Conservation (phyloP, 1,140 invertebrate species). For the Brachionus manjavacas region DNA sequence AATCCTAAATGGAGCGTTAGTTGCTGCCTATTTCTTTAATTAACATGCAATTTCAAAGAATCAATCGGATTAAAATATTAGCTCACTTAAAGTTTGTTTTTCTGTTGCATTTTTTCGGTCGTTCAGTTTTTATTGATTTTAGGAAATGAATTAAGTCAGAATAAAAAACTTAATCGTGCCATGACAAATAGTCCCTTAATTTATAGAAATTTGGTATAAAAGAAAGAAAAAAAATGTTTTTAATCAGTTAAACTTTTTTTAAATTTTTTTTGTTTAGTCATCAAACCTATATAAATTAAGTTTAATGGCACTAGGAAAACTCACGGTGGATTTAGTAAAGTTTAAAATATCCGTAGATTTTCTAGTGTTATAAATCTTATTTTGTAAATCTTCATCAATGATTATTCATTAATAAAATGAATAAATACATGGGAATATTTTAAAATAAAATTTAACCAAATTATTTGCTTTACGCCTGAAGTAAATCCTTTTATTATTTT, state of each 20-base stretch:
- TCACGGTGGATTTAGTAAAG: constrained; percentile 19
- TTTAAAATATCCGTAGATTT: constrained; percentile 30
- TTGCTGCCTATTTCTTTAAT: neutral
- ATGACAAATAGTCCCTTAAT: neutral
- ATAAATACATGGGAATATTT: too few species aligned
- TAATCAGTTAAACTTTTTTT: neutral
- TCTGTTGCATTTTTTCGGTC: neutral
- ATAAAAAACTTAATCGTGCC: neutral
- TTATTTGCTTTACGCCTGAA: too few species aligned
- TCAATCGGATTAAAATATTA: constrained; percentile 32
- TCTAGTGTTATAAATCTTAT: constrained; percentile 39
- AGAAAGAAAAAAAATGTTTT: neutral
- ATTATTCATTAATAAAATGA: too few species aligned
- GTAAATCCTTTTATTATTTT: too few species aligned
- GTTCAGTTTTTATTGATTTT: constrained; percentile 6
- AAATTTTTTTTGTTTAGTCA: neutral
- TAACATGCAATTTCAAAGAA: constrained; percentile 18
- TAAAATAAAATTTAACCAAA: too few species aligned
- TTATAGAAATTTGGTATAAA: neutral
- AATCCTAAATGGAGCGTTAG: neutral
- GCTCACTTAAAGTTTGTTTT: neutral
- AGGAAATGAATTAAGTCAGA: neutral
- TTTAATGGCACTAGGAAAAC: constrained; percentile 38
- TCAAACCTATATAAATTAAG: neutral
- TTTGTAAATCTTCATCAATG: neutral